Evolutionary conservation across 2,113 vertebrate species (phyloP).

Genomic region (Turnix velox): DNA sequence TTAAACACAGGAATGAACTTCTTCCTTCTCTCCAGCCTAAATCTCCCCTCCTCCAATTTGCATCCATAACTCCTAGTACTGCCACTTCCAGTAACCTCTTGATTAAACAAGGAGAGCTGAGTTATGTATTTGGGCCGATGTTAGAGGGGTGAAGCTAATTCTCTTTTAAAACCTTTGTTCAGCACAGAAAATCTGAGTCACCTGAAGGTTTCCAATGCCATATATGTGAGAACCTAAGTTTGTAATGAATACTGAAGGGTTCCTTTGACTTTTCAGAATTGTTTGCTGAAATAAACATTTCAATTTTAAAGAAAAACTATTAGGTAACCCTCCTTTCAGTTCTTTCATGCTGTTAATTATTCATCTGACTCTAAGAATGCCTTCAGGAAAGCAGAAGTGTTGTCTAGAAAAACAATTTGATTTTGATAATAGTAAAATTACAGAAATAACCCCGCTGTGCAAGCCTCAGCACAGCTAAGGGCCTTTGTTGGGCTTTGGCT

Average conservation of each 20-base stretch:
- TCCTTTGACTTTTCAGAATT: neutral
- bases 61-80: too few relatives aligned
- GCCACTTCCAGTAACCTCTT: too few relatives aligned
- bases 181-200: neutral
- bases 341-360: neutral
- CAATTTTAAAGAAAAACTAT: neutral
- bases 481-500: neutral
- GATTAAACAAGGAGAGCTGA: neutral
- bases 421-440: neutral
- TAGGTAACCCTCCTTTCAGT: neutral
- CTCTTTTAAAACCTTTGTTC: neutral
- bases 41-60: too few relatives aligned
- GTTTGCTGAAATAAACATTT: neutral
- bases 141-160: neutral
- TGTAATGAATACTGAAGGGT: neutral
- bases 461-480: neutral
- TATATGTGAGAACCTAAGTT: neutral
- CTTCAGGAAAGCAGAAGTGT: neutral
- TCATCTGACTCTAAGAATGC: neutral
- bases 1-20: too few relatives aligned
- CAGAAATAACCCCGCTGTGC: neutral
- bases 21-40: too few relatives aligned
- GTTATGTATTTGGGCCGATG: neutral
- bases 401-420: neutral
- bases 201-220: neutral